These are phyloP conservation scores for Riparia riparia DNA, from an alignment of 2,113 vertebrate species.

Conservation along the genomic window DNA sequence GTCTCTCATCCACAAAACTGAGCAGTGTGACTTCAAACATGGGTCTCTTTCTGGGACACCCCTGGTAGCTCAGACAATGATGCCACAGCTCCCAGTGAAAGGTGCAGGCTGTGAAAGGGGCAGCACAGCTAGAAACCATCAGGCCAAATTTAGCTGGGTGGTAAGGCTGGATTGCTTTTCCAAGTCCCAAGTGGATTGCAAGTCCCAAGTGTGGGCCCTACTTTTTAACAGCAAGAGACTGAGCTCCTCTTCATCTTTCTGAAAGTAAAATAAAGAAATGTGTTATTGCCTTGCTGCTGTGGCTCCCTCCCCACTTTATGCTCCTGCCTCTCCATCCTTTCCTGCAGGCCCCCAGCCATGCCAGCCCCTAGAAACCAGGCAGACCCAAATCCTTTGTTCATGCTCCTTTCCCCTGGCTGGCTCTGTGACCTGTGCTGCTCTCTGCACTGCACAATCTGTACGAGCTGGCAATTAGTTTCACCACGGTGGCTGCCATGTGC, in stretches of 20 bases:
- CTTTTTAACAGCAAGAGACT: neutral
- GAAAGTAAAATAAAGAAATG: neutral
- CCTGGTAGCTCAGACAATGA: accelerated
- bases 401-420: accelerated
- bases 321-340: neutral
- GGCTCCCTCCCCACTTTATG: neutral
- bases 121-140: neutral
- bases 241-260: neutral
- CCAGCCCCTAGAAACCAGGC: neutral
- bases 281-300: neutral
- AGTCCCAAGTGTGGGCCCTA: neutral
- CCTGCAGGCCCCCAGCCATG: neutral
- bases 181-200: no score
- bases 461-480: accelerated
- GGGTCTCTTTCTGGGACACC: accelerated
- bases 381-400: neutral
- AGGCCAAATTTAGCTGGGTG: neutral
- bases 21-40: neutral
- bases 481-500: accelerated
- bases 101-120: neutral
- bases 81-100: neutral
- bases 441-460: accelerated
- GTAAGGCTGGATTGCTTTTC: neutral
- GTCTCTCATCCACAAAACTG: neutral
- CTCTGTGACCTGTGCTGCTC: neutral